Percentiles rank a stretch among this genome's conserved stretches.
Conservation (phyloP, 2,113 vertebrate genomes). For the Lampris megalopsis region DNA sequence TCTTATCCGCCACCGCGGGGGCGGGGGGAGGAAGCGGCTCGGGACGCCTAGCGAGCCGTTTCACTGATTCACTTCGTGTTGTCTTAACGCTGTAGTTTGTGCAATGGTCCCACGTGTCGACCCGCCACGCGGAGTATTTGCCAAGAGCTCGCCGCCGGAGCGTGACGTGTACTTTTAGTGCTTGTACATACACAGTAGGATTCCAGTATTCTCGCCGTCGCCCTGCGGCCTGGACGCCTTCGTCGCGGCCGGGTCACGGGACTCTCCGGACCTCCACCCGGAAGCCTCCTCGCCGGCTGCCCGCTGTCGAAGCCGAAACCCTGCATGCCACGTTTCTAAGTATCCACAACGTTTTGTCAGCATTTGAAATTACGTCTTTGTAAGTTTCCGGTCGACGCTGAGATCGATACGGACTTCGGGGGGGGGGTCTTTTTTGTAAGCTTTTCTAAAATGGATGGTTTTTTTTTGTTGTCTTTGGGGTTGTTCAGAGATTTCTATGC, state of each 20-base stretch:
- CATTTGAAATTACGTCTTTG: constrained; percentile 73
- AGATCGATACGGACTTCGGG: constrained; percentile 68
- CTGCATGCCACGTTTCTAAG: constrained; percentile 78
- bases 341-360: constrained; percentile 56
- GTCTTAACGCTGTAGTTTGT: constrained; percentile 78
- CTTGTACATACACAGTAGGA: constrained; percentile 67
- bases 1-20: constrained; percentile 49
- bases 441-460: constrained; percentile 78
- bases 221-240: too few relatives aligned
- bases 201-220: constrained; percentile 38
- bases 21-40: constrained; percentile 26
- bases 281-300: constrained; percentile 64
- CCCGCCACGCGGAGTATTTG: constrained; percentile 68
- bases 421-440: constrained; percentile 76
- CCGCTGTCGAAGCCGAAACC: constrained; percentile 64
- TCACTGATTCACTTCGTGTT: constrained; percentile 59
- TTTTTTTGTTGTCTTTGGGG: constrained; percentile 53
- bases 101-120: constrained; percentile 77
- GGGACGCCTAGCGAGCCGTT: constrained; percentile 17
- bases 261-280: constrained; percentile 26
- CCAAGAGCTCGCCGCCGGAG: constrained; percentile 62
- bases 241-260: constrained; percentile 31
- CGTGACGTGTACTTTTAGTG: constrained; percentile 51
- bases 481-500: constrained; percentile 84
- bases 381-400: constrained; percentile 68